A percentile compares a stretch with the other conserved stretches of the same genome.
Conservation (phyloP, 2,797 vertebrate species). For the Onychomys leucogaster region DNA sequence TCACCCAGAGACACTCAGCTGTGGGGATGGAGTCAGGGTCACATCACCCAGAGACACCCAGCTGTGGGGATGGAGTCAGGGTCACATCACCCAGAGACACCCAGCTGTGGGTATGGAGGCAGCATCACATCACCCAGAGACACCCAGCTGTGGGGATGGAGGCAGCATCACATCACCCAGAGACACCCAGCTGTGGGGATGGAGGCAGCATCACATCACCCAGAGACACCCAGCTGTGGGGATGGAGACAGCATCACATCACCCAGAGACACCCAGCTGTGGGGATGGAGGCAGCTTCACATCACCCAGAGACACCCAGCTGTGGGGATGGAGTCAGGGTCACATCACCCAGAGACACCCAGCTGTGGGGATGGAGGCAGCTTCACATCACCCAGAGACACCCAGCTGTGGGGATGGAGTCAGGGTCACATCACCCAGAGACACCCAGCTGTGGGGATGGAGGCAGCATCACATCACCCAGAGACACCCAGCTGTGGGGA, state of each 20-base stretch:
- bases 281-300: no score
- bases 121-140: slow-evolving; percentile 17
- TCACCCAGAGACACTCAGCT: no score
- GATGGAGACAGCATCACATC: background rate
- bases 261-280: no score
- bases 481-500: background rate
- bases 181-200: no score
- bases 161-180: background rate
- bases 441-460: no score
- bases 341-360: no score
- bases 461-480: slow-evolving; percentile 27
- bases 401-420: background rate
- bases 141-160: background rate
- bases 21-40: no score
- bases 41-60: background rate
- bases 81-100: no score
- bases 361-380: no score
- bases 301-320: background rate
- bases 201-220: slow-evolving; percentile 36
- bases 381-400: slow-evolving; percentile 12
- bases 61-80: background rate
- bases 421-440: no score
- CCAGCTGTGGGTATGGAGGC: no score
- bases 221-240: background rate
- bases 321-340: background rate